These are phyloP conservation scores for Meloe dianella DNA, from an alignment of 2,888 invertebrate species.

Conservation along the genomic window DNA sequence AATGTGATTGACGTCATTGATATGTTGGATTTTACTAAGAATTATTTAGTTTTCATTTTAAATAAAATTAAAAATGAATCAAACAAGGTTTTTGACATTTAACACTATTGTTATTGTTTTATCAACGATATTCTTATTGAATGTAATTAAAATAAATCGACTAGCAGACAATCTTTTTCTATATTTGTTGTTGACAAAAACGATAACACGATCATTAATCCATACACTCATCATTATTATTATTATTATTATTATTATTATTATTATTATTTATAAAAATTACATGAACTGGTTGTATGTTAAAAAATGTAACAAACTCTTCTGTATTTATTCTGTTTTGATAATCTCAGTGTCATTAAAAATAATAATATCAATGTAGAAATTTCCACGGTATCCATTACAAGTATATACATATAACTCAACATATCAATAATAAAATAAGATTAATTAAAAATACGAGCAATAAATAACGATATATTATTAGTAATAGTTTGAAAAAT, in stretches of 20 bases:
- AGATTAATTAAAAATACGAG: not conserved
- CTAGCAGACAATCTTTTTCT: not conserved
- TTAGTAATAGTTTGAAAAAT: not conserved
- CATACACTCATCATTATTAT: not conserved
- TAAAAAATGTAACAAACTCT: not conserved
- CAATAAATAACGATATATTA: not conserved
- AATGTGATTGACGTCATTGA: not conserved
- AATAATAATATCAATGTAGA: not conserved
- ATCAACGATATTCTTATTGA: conserved; percentile 24
- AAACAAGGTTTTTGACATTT: conserved; percentile 15
- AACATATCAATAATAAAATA: not conserved
- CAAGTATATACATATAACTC: not conserved
- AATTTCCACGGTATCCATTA: conserved; percentile 6
- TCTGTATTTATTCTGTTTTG: conserved; percentile 6
- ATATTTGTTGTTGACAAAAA: conserved; percentile 1
- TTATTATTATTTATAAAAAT: not conserved
- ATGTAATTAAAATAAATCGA: conserved; percentile 21
- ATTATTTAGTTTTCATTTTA: not conserved
- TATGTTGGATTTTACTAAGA: not conserved
- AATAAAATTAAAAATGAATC: not conserved
- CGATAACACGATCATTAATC: not conserved
- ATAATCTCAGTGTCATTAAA: conserved; percentile 6
- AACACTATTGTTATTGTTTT: conserved; percentile 20
- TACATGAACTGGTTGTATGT: not conserved
- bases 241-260: not conserved